These are phyloP conservation scores for Aphaenogaster floridana DNA, from an alignment of 1,140 invertebrate species.

Conservation along the genomic window DNA sequence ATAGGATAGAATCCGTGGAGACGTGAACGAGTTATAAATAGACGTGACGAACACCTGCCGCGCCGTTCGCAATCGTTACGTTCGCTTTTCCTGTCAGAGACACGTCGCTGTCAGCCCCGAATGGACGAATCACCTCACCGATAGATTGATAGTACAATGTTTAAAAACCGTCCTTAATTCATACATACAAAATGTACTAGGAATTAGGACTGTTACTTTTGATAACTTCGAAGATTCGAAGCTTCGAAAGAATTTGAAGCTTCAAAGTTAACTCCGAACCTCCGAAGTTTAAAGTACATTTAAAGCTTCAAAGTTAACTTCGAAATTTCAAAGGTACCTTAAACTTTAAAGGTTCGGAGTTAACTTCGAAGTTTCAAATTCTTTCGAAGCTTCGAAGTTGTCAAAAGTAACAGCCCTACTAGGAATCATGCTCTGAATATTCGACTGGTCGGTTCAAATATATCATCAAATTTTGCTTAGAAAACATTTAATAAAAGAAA, in stretches of 20 bases:
- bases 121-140: not conserved
- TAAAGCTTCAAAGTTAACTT: too few relatives aligned
- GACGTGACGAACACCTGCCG: constrained; percentile 85
- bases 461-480: not conserved
- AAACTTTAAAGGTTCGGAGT: too few relatives aligned
- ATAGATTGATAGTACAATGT: constrained; percentile 10
- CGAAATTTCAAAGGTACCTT: too few relatives aligned
- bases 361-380: too few relatives aligned
- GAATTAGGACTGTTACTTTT: too few relatives aligned
- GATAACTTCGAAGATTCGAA: too few relatives aligned
- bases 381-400: too few relatives aligned
- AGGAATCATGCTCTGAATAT: not conserved
- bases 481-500: not conserved
- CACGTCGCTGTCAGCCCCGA: not conserved
- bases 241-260: too few relatives aligned
- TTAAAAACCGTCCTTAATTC: not conserved
- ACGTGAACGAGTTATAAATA: constrained; percentile 86
- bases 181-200: not conserved
- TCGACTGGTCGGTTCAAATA: not conserved
- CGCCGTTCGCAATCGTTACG: constrained; percentile 79
- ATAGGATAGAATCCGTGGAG: constrained; percentile 78
- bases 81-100: constrained; percentile 57
- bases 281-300: too few relatives aligned
- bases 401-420: too few relatives aligned
- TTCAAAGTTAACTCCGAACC: too few relatives aligned